phyloP scores from a whole-genome alignment of 2,113 vertebrate genomes.

The Tachysurus vachellii region DNA sequence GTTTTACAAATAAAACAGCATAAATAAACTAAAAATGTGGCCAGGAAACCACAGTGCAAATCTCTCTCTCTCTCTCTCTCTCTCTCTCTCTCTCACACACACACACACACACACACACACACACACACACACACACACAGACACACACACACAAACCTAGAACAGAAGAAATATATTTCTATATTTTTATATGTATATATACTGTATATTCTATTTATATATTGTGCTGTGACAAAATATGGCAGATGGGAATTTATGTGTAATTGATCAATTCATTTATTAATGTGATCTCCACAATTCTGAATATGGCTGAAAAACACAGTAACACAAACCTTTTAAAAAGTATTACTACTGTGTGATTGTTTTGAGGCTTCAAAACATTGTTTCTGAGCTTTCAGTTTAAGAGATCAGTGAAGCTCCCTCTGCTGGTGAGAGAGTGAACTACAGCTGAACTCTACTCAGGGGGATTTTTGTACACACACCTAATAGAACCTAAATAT shows the following conservation, averaged over 20 bases:
- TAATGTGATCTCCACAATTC: too few relatives aligned
- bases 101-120: too few relatives aligned
- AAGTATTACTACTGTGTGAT: background rate
- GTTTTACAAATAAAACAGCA: background rate
- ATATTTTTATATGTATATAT: too few relatives aligned
- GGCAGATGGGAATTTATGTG: background rate
- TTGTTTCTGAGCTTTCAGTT: background rate
- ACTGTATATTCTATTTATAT: background rate
- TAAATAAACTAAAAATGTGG: background rate
- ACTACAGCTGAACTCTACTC: background rate
- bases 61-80: too few relatives aligned
- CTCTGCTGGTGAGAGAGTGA: background rate
- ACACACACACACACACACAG: conserved; percentile 33
- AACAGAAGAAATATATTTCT: too few relatives aligned
- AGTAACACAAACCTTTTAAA: background rate
- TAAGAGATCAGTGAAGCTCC: background rate
- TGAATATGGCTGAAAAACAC: too few relatives aligned
- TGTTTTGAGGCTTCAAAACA: background rate
- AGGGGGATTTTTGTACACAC: background rate
- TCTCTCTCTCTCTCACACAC: too few relatives aligned
- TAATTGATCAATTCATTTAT: background rate
- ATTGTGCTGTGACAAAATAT: background rate
- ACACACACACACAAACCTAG: too few relatives aligned
- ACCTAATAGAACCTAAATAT: background rate
- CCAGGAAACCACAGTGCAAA: too few relatives aligned